A percentile compares a stretch with the other conserved stretches of the same genome.
These are phyloP conservation scores for Phanerotoma sp. DNA, from an alignment of 2,888 invertebrate genomes.

Conservation along the genomic window DNA sequence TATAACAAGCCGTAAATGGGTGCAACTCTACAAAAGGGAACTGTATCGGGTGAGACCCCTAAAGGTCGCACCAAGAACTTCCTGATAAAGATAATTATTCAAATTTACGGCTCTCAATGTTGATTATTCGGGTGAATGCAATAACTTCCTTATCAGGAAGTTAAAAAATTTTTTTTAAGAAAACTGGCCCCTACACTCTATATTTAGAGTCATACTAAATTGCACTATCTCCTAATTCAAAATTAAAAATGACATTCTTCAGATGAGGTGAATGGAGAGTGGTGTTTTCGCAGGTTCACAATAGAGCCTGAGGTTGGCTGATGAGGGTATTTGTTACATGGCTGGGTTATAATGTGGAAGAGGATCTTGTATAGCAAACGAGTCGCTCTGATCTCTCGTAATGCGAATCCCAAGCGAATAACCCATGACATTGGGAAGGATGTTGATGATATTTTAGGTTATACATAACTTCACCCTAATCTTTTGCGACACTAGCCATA, in stretches of 20 bases:
- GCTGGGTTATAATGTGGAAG: conserved; percentile 43
- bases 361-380: conserved; percentile 26
- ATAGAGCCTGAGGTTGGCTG: conserved; percentile 44
- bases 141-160: no score
- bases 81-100: no score
- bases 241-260: conserved; percentile 19
- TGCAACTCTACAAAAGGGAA: no score
- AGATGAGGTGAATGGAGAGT: not conserved
- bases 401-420: conserved; percentile 1
- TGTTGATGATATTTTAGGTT: conserved; percentile 30
- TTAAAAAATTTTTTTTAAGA: no score
- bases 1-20: no score
- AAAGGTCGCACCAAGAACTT: no score
- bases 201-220: no score
- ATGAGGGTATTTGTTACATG: conserved; percentile 51
- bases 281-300: conserved; percentile 35
- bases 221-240: not conserved
- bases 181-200: no score
- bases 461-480: conserved; percentile 7
- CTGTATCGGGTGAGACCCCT: no score
- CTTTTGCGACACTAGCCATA: not conserved
- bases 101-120: no score
- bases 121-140: no score
- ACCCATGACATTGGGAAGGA: conserved; percentile 21
- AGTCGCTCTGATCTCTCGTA: conserved; percentile 33